These are phyloP conservation scores for Chelonus formosanus DNA, from an alignment of 2,888 invertebrate genomes.

Conservation along the genomic window DNA sequence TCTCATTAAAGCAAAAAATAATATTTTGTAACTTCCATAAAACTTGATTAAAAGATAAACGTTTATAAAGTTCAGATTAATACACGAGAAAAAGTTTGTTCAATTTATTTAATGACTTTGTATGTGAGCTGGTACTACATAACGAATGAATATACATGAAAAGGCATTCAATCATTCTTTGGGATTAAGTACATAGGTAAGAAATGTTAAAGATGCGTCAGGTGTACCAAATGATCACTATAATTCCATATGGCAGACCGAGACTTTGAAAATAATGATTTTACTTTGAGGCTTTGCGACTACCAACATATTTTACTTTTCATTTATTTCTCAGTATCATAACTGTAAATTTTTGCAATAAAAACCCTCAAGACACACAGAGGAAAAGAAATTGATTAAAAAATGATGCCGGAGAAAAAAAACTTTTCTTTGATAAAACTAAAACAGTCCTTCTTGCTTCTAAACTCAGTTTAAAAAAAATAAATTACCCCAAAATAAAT, in stretches of 20 bases:
- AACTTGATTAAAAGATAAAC: no score
- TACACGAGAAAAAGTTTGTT: neutral
- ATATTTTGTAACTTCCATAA: no score
- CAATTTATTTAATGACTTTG: slow-evolving; percentile 3
- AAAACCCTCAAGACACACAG: no score
- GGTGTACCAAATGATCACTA: slow-evolving; percentile 23
- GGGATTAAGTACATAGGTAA: slow-evolving; percentile 22
- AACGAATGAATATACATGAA: slow-evolving; percentile 11
- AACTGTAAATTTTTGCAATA: no score
- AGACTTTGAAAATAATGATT: slow-evolving; percentile 12
- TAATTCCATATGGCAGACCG: slow-evolving; percentile 13
- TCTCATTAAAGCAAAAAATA: neutral
- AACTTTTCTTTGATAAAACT: no score
- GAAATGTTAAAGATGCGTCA: slow-evolving; percentile 21
- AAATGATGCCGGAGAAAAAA: no score
- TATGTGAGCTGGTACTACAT: neutral
- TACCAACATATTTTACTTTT: no score
- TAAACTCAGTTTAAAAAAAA: no score
- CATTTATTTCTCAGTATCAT: no score
- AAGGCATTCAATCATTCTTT: slow-evolving; percentile 25
- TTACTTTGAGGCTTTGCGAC: slow-evolving; percentile 12
- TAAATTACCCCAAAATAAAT: no score
- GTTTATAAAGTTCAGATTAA: neutral
- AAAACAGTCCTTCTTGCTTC: no score
- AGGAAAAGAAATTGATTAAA: no score